Base-by-base conservation (phyloP, 2,888 invertebrate genomes). In the Malachius bipustulatus region DNA sequence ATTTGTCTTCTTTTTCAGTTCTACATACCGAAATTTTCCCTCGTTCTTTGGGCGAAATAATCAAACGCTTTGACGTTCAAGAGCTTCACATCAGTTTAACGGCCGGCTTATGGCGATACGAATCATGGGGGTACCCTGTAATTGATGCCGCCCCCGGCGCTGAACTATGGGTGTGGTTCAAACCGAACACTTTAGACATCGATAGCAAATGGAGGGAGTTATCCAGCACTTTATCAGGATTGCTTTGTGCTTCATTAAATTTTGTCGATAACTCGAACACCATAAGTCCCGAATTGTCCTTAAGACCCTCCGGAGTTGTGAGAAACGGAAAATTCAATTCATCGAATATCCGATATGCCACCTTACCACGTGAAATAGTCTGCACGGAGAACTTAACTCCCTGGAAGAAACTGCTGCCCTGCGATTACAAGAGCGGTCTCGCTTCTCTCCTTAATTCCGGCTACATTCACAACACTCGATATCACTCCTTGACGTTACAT, bases 311-410 rank as follows among this genome's bases (percentile, higher is more conserved):
- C 38, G 83, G 88, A 26, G 71, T 75, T 27, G 47, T 60, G 36
- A 36, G 40, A 30, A 60, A 65, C 40, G 61, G 73, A 54, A 59
- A 70, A 51, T 63, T 70, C 47, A 67, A 69, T 53, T 70, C 62
- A 19, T 19, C 24, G n/a, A 6, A 8, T 6, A n/a, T 14, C 27
- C 51, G 85, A 49, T 96, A 94, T 65, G 82, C 94, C 1, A 79
- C 87, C n/a, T 61, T 98, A 40, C 93, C 97, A 0, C 71, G 89
- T 44, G 98, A 99, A 70, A 87, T 90, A 49, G 91, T 96, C 3
- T 98, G 98, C 57, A 98, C 97, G 0, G 98, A 99, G 66, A 98
- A 98, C 66, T 66, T 98, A 49, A 97, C 98, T 9, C 97, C 98
- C 0, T 97, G 96, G 84, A 91, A 93, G 54, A 98, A 97, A 59